Conservation (phyloP, 1,140 invertebrate genomes). For the Scaptodrosophila lebanonensis region DNA sequence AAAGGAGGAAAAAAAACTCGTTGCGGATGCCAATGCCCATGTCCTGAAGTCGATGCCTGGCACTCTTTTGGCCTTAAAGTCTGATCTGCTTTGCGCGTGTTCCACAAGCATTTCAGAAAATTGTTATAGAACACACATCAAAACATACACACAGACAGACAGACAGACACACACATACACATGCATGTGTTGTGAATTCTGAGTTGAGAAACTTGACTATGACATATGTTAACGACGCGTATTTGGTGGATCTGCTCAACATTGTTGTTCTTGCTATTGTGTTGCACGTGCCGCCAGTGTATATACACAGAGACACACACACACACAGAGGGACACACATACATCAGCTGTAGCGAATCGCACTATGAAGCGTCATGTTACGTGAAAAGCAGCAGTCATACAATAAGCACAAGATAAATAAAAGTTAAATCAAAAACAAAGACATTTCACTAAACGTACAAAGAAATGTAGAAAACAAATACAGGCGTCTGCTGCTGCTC, state of each 20-base stretch:
- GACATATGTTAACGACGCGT: conserved; percentile 63
- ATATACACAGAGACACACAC: conserved; percentile 15
- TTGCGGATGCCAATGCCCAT: no score
- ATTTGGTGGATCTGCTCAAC: conserved; percentile 24
- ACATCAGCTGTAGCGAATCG: background rate
- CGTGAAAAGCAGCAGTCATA: conserved; percentile 24
- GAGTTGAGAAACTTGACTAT: conserved; percentile 43
- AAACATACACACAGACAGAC: conserved; percentile 18
- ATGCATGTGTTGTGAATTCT: conserved; percentile 12
- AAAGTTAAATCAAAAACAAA: no score
- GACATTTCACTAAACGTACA: no score
- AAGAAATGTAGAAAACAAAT: no score
- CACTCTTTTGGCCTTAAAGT: no score
- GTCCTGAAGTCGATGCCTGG: no score
- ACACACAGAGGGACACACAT: background rate
- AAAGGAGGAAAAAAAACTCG: no score
- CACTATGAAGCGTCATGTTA: conserved; percentile 21
- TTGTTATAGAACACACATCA: conserved; percentile 53
- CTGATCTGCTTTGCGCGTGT: no score
- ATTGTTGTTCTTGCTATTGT: conserved; percentile 7
- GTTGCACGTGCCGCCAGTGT: conserved; percentile 36
- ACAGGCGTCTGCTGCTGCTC: no score
- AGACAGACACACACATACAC: background rate
- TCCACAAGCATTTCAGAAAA: conserved; percentile 60
- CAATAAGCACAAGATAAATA: no score